Conservation (phyloP, 2,888 invertebrate genomes). For the Drosophila prolongata region DNA sequence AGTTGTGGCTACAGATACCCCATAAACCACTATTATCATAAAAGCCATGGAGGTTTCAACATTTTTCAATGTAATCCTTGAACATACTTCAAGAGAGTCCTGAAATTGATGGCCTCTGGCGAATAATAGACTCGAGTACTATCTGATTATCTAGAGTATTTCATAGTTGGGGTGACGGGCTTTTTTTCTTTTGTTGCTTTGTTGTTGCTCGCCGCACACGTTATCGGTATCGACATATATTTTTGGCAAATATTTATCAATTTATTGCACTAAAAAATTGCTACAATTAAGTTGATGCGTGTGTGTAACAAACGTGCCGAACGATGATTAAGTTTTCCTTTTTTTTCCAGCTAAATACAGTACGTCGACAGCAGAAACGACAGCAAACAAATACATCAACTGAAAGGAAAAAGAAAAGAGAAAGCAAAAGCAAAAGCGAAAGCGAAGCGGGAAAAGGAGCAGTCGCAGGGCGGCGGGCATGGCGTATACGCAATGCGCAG, state of each 20-base stretch:
- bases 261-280: slow-evolving; percentile 72
- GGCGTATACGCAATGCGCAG: slow-evolving; percentile 68
- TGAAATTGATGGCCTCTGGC: slow-evolving; percentile 11
- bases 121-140: neutral
- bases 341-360: slow-evolving; percentile 40
- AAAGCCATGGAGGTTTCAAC: slow-evolving; percentile 12
- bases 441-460: slow-evolving; percentile 17
- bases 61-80: slow-evolving; percentile 31
- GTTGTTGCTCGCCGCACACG: slow-evolving; percentile 6
- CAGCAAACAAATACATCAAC: slow-evolving; percentile 38
- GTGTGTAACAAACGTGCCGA: slow-evolving; percentile 58
- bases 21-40: slow-evolving; percentile 5
- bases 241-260: slow-evolving; percentile 76
- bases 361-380: slow-evolving; percentile 22
- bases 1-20: slow-evolving; percentile 17
- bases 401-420: slow-evolving; percentile 16
- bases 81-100: slow-evolving; percentile 3
- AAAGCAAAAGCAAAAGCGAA: slow-evolving; percentile 9
- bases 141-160: slow-evolving; percentile 11
- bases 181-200: slow-evolving; percentile 35
- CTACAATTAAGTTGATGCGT: slow-evolving; percentile 55
- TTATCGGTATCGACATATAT: slow-evolving; percentile 56
- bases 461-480: slow-evolving; percentile 43
- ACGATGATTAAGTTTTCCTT: slow-evolving; percentile 67
- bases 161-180: neutral